Percentiles rank a stretch among this genome's conserved stretches.
phyloP scores from a whole-genome alignment of 1,140 invertebrate species.

The Phthorimaea operculella region DNA sequence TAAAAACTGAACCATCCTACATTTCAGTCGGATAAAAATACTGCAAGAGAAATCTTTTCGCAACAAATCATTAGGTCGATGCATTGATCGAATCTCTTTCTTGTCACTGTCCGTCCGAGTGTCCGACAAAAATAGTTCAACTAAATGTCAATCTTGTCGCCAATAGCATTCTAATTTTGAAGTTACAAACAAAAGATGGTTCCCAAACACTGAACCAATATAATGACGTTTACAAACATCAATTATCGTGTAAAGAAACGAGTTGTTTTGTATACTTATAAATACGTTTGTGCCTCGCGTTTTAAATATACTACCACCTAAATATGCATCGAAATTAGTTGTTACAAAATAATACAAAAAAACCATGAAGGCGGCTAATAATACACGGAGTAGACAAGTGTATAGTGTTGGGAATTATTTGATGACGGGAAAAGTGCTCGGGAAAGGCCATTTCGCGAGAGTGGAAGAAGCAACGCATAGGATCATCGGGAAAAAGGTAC shows the following conservation, averaged over 20 bases:
- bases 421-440: conserved; percentile 69
- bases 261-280: conserved; percentile 20
- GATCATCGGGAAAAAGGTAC: conserved; percentile 67
- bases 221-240: conserved; percentile 38
- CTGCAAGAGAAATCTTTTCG: too few relatives aligned
- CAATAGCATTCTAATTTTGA: conserved; percentile 45
- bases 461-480: conserved; percentile 71
- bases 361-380: conserved; percentile 34
- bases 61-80: background rate
- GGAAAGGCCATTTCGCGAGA: conserved; percentile 72
- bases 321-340: conserved; percentile 36
- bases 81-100: conserved; percentile 2
- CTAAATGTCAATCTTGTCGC: conserved; percentile 37
- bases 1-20: too few relatives aligned
- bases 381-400: conserved; percentile 44
- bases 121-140: conserved; percentile 37
- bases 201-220: conserved; percentile 18
- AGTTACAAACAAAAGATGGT: conserved; percentile 24
- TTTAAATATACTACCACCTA: conserved; percentile 10
- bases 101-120: conserved; percentile 7
- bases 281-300: conserved; percentile 19
- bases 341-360: conserved; percentile 12
- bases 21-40: too few relatives aligned
- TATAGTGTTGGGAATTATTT: conserved; percentile 69
- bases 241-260: conserved; percentile 21